Conservation (phyloP, 1,140 invertebrate species). For the Lepidurus apus region DNA sequence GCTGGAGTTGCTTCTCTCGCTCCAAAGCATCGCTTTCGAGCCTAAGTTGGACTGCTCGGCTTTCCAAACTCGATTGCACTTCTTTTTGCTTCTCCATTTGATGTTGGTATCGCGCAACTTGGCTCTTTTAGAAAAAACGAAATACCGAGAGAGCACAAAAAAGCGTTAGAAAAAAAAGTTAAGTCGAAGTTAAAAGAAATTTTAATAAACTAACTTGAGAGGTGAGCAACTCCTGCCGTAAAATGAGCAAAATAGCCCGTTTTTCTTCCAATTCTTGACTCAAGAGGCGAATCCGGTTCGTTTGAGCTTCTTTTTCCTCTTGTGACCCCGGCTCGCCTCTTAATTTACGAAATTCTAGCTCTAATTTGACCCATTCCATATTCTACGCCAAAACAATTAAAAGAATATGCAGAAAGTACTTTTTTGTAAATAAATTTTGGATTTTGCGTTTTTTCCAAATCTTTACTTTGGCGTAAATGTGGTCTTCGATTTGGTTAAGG, state of each 20-base stretch:
- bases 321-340: neutral
- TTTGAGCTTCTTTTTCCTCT: neutral
- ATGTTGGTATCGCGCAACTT: neutral
- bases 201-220: neutral
- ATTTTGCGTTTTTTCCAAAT: neutral
- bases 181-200: neutral
- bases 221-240: neutral
- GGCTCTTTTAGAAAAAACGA: neutral
- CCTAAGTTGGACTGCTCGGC: neutral
- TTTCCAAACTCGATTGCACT: conserved; percentile 4
- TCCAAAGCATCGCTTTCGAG: conserved; percentile 1
- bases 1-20: conserved; percentile 3
- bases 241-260: conserved; percentile 5
- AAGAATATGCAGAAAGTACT: neutral
- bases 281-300: neutral
- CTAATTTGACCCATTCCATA: neutral
- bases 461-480: neutral
- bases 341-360: neutral
- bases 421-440: neutral
- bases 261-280: neutral
- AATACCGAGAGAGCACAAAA: neutral
- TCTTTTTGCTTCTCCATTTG: conserved; percentile 11
- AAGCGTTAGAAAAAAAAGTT: neutral
- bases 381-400: neutral
- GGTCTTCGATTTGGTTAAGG: neutral